Evolutionary conservation across 2,797 vertebrate genomes (phyloP).

Genomic region (Parauchenoglanis ngamensis): DNA sequence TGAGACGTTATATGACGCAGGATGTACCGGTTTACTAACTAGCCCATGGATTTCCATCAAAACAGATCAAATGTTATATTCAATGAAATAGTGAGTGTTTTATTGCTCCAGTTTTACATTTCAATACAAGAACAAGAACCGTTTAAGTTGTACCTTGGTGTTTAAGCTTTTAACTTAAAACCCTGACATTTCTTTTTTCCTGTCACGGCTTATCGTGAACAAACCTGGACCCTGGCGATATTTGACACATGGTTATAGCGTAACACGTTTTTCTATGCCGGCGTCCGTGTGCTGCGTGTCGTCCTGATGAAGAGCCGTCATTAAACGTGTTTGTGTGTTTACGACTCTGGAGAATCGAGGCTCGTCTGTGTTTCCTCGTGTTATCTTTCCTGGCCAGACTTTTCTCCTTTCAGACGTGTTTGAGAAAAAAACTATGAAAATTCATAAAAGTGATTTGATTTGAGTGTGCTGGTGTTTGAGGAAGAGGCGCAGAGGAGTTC

Average conservation of each 20-base stretch:
- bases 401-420: not conserved
- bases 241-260: not conserved
- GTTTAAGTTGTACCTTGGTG: not conserved
- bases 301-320: constrained; percentile 27
- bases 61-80: not conserved
- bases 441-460: constrained; percentile 1
- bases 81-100: not conserved
- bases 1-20: not conserved
- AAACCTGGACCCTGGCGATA: not conserved
- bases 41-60: not conserved
- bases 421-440: not conserved
- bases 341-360: not conserved
- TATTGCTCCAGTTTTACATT: not conserved
- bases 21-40: not conserved
- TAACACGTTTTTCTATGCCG: not conserved
- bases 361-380: not conserved
- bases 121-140: not conserved
- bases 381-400: constrained; percentile 46
- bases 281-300: not conserved
- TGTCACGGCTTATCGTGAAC: not conserved
- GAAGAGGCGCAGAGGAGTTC: constrained; percentile 8
- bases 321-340: constrained; percentile 8
- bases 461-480: constrained; percentile 22
- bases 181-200: not conserved
- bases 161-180: not conserved